Evolutionary conservation across 2,113 vertebrate genomes (phyloP), one percentile per base, ranked within the genome.

Genomic region (Clupea harengus): DNA sequence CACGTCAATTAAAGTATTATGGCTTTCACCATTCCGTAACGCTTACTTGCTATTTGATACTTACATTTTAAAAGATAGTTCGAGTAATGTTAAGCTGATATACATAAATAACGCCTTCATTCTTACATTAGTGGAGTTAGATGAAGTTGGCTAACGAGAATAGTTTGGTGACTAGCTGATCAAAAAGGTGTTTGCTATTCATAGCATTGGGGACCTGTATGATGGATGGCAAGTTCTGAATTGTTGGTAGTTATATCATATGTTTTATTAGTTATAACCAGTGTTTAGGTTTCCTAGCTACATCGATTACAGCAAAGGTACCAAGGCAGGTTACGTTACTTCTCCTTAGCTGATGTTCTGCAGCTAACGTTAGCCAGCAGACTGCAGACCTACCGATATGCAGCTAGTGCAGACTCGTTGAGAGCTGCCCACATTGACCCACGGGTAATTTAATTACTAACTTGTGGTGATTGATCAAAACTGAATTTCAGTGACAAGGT

Each of bases 351-450:
- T 60, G 3, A 6, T 22, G 20, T 5, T 60, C 18, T n/a, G 22
- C 54, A n/a, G 54, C 54, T 60, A 60, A 22, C 20, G 50, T 22
- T 82, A 81, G 86, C 84, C 46, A 72, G 47, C 39, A 81, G 39
- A 54, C 84, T 85, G 4, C 49, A 54, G 50, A 13, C 17, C 1
- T 17, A 13, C 11, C 13, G 11, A 15, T 13, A 54, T 17, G 10
- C 10, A 54, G 50, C 50, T 54, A 47, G 15, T 60, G 18, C 22
- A 60, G 22, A 60, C 1, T 60, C 54, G 20, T 8, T 20, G 18
- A 22, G 4, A 60, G 20, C 54, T 60, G 54, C 54, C 6, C 54
- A 60, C 20, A 60, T 6, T 60, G 20, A 20, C 8, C 22, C 7
- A 52, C 10, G 50, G 9, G 50, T n/a, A n/a, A n/a, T 60, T 60